Conservation (phyloP, 1,140 invertebrate species). For the Drosophila pallidifrons region DNA sequence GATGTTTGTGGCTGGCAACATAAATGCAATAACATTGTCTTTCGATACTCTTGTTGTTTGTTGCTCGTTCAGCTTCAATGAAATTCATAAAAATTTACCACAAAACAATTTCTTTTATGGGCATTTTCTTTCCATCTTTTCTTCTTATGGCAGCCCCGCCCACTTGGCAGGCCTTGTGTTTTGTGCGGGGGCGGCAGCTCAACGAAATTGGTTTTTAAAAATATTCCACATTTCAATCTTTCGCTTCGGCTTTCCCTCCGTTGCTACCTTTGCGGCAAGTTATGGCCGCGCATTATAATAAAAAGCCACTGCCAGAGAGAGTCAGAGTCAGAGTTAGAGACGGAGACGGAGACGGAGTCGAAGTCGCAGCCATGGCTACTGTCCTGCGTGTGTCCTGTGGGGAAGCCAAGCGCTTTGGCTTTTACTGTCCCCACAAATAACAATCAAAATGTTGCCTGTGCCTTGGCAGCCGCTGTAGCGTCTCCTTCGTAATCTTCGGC, state of each 20-base stretch:
- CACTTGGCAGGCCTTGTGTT: neutral
- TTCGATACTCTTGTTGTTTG: constrained; percentile 23
- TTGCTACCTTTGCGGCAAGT: constrained; percentile 62
- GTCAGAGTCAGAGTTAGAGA: no score
- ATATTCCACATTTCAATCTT: constrained; percentile 83
- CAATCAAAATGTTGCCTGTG: constrained; percentile 67
- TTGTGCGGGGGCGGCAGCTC: constrained; percentile 48
- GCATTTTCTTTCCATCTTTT: constrained; percentile 7
- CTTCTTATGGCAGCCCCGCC: constrained; percentile 9
- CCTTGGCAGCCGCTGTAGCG: constrained; percentile 15
- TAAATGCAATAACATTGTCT: constrained; percentile 31
- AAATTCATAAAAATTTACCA: constrained; percentile 66
- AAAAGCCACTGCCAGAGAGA: constrained; percentile 56
- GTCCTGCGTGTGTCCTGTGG: constrained; percentile 29
- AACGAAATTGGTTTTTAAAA: constrained; percentile 82
- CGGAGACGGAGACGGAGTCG: no score
- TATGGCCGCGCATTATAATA: constrained; percentile 67
- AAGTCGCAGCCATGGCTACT: neutral
- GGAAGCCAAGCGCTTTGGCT: constrained; percentile 59
- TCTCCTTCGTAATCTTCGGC: constrained; percentile 39
- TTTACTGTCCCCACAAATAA: constrained; percentile 81
- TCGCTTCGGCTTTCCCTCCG: constrained; percentile 28
- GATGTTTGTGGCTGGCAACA: constrained; percentile 1
- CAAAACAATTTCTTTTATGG: constrained; percentile 80
- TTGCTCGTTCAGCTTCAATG: constrained; percentile 52